These are phyloP conservation scores for Catalaphyllia jardinei DNA, from an alignment of 64 coral and sea anemone species.

Conservation along the genomic window DNA sequence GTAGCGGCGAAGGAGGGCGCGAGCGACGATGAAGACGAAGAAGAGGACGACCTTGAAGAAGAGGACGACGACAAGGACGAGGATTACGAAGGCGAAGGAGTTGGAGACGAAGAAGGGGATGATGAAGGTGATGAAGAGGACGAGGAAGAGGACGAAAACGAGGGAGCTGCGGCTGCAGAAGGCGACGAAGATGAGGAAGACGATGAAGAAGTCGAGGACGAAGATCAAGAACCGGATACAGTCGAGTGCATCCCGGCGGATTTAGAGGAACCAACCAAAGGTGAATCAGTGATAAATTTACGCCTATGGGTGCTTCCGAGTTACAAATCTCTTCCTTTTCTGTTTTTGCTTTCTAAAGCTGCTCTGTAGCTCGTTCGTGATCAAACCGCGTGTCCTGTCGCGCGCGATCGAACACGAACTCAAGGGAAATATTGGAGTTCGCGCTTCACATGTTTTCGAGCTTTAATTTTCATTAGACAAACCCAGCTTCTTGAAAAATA, in stretches of 20 bases:
- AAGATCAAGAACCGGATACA: slow-evolving; percentile 84
- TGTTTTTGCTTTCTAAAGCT: neutral
- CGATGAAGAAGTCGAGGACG: slow-evolving; percentile 65
- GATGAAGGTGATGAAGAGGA: slow-evolving; percentile 67
- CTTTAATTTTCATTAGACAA: too few relatives aligned
- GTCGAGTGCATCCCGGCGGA: slow-evolving; percentile 83
- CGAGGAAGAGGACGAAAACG: slow-evolving; percentile 62
- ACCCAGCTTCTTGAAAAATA: too few relatives aligned
- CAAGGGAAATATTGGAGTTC: neutral
- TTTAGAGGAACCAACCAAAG: slow-evolving; percentile 83
- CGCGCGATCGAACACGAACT: slow-evolving; percentile 32
- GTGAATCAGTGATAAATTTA: slow-evolving; percentile 16
- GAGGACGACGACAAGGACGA: slow-evolving; percentile 79
- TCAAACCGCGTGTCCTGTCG: slow-evolving; percentile 9
- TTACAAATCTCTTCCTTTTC: neutral
- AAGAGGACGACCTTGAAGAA: slow-evolving; percentile 73
- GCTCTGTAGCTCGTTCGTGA: neutral
- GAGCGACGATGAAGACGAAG: slow-evolving; percentile 57
- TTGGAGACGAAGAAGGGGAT: slow-evolving; percentile 53
- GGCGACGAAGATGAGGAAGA: slow-evolving; percentile 64
- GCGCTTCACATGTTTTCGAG: neutral
- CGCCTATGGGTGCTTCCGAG: neutral
- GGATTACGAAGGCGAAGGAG: slow-evolving; percentile 71
- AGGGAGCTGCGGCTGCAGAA: slow-evolving; percentile 56
- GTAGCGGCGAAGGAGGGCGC: slow-evolving; percentile 71